phyloP scores from a whole-genome alignment of 2,888 invertebrate genomes.

The Callyntrura sp. region DNA sequence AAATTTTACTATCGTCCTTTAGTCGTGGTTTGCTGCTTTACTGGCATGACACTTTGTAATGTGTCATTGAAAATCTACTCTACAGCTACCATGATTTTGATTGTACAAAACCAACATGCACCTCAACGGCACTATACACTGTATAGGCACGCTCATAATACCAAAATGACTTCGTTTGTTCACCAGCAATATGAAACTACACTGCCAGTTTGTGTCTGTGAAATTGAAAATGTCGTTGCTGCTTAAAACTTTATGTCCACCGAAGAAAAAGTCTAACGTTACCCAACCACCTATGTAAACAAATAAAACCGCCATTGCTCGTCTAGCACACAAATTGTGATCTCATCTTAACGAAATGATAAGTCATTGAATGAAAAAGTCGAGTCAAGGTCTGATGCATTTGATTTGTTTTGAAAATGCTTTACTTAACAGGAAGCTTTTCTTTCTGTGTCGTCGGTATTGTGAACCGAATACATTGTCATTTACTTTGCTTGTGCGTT shows the following conservation, averaged over 20 bases:
- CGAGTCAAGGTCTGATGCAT: slow-evolving; percentile 78
- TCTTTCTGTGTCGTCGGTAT: slow-evolving; percentile 31
- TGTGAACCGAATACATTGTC: slow-evolving; percentile 49
- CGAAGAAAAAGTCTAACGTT: too few relatives aligned
- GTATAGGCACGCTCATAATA: too few relatives aligned
- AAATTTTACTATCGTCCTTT: background rate
- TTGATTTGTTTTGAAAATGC: slow-evolving; percentile 76
- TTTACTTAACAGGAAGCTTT: slow-evolving; percentile 75
- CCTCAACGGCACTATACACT: too few relatives aligned
- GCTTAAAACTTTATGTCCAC: too few relatives aligned
- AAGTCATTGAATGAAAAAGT: slow-evolving; percentile 39
- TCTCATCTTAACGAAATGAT: slow-evolving; percentile 5
- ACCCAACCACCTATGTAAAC: background rate
- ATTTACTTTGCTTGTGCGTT: slow-evolving; percentile 30
- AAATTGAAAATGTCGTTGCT: too few relatives aligned
- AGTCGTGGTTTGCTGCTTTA: background rate
- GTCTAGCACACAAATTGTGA: background rate
- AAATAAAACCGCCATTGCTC: background rate
- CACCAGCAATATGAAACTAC: too few relatives aligned
- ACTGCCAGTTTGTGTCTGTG: too few relatives aligned
- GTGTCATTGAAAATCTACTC: too few relatives aligned
- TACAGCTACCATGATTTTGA: too few relatives aligned
- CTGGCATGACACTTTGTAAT: background rate
- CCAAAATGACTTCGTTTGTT: too few relatives aligned
- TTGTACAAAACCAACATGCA: too few relatives aligned